Evolutionary conservation across 2,113 vertebrate species (phyloP), one percentile per base, ranked within the genome.

Genomic region (Campylomormyrus numenius): DNA sequence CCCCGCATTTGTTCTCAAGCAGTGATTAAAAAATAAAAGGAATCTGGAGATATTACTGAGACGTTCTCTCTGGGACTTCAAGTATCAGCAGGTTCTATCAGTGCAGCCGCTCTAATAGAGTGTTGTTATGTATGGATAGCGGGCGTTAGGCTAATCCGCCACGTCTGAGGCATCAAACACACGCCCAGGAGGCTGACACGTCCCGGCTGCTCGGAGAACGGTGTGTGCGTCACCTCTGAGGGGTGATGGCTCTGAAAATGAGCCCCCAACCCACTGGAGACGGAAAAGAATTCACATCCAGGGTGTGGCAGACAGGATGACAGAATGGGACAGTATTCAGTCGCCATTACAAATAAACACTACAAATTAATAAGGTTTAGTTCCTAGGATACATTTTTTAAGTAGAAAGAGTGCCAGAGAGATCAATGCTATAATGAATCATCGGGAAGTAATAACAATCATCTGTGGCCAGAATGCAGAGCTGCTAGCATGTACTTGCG

Each of bases 21-120:
- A 87, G 42, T 42, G 27, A 89, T 88, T 88, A 70, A 70, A 53
- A 83, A 90, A 88, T 19, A 42, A 83, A 70, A 50, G 45, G 70
- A 88, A 90, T 77, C 13, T 9, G 9, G 46, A 27, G 46, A 10
- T n/a, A 49, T 50, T 85, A n/a, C 24, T 19, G n/a, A 8, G 84
- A 13, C 4, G n/a, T 24, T 50, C 48, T 48, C 84, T 49, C 21
- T 8, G n/a, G 31, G 31, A 5, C 31, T 66, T 27, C 62, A n/a
- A 27, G 62, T 11, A 10, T 66, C 62, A 27, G 62, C 0, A 31
- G 10, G 62, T 70, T 31, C 62, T 31, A 27, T 31, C n/a, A 70
- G n/a, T 31, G n/a, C 62, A 13, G 62, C 62, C 1, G 1, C 62
- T 13, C 4, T 70, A 70, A 70, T 70, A 70, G 62, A 27, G n/a